These are phyloP conservation scores for Thinocorus orbignyianus DNA, from an alignment of 2,113 vertebrate species.

Conservation along the genomic window DNA sequence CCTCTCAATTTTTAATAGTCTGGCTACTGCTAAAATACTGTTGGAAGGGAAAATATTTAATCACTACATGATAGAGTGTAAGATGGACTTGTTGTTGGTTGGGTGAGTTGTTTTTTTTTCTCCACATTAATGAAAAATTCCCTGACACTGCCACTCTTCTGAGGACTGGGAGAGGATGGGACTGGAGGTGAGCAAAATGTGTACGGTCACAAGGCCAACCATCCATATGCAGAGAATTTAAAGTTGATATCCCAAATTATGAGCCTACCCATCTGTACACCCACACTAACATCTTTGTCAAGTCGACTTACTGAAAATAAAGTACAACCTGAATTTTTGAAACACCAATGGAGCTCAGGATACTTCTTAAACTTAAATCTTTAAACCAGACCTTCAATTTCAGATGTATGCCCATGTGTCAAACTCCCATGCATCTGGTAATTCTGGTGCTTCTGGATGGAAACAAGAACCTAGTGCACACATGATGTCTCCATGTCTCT, in stretches of 20 bases:
- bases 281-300: not conserved
- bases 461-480: not conserved
- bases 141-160: not conserved
- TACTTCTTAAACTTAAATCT: not conserved
- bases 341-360: not conserved
- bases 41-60: not conserved
- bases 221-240: accelerated
- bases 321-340: not conserved
- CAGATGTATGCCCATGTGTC: not conserved
- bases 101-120: not conserved
- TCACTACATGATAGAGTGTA: not conserved
- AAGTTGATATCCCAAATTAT: not conserved
- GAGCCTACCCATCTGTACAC: not conserved
- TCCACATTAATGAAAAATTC: not conserved
- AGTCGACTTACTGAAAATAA: not conserved
- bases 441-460: not conserved
- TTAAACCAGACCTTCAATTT: not conserved
- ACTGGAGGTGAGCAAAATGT: not conserved
- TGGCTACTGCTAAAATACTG: not conserved
- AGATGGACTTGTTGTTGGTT: not conserved
- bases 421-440: not conserved
- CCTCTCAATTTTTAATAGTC: not conserved
- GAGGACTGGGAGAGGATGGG: not conserved
- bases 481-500: not conserved
- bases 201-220: accelerated